phyloP scores from a whole-genome alignment of 2,888 invertebrate genomes.

The Poecilus cupreus region DNA sequence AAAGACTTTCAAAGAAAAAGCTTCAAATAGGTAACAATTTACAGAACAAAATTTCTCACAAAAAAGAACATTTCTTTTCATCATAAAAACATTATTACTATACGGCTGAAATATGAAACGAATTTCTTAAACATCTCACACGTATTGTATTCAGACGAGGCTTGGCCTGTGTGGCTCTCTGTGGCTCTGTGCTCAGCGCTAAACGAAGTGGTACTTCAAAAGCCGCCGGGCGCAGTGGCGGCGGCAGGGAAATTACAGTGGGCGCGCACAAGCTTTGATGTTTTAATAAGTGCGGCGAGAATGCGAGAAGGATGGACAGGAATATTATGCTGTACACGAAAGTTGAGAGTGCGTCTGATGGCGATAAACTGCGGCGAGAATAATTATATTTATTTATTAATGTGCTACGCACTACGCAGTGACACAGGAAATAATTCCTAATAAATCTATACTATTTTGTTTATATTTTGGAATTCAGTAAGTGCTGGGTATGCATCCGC shows the following conservation, averaged over 20 bases:
- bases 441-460: too few species aligned
- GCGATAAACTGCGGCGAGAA: too few species aligned
- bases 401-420: too few species aligned
- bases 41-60: not conserved
- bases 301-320: not conserved
- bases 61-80: conserved; percentile 20
- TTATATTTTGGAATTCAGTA: too few species aligned
- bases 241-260: conserved; percentile 45
- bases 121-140: conserved; percentile 47
- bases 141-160: conserved; percentile 7
- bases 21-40: too few species aligned
- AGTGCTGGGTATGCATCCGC: too few species aligned
- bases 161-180: not conserved
- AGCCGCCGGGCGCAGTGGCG: not conserved
- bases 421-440: too few species aligned
- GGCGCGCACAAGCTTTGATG: conserved; percentile 38
- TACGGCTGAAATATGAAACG: conserved; percentile 38
- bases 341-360: too few species aligned
- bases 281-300: conserved; percentile 42
- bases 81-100: conserved; percentile 22
- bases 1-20: too few species aligned
- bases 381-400: too few species aligned
- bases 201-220: conserved; percentile 54
- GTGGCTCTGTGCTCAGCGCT: conserved; percentile 27
- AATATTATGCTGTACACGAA: not conserved